Percentiles rank a stretch among this genome's conserved stretches.
phyloP scores from a whole-genome alignment of 2,888 invertebrate species.

The Therioaphis trifolii region DNA sequence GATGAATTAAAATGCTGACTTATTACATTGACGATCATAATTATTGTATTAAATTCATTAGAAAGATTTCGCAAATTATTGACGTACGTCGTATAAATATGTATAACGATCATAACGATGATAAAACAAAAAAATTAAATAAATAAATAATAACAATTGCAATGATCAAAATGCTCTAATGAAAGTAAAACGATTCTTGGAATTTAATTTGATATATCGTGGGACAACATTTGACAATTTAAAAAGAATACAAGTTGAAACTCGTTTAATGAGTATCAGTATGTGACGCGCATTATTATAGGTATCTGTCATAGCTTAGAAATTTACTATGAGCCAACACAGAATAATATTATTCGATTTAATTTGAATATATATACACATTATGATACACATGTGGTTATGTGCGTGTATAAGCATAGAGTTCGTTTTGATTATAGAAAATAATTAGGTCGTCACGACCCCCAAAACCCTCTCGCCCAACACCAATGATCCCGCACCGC shows the following conservation, averaged over 20 bases:
- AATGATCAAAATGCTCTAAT: too few relatives aligned
- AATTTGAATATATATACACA: background rate
- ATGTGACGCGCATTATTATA: background rate
- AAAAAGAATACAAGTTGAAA: background rate
- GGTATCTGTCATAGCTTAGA: background rate
- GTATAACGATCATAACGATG: too few relatives aligned
- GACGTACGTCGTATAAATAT: too few relatives aligned
- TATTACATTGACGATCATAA: too few relatives aligned
- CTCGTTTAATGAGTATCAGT: slow-evolving; percentile 13
- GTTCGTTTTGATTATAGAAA: slow-evolving; percentile 38
- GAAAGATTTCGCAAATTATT: too few relatives aligned
- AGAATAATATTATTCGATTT: background rate
- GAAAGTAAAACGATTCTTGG: background rate
- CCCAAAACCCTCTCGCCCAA: slow-evolving; percentile 36
- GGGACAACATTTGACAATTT: slow-evolving; percentile 20
- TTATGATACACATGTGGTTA: too few relatives aligned
- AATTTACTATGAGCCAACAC: background rate
- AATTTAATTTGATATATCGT: background rate
- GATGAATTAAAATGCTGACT: too few relatives aligned
- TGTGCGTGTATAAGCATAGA: background rate
- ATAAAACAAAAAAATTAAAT: too few relatives aligned
- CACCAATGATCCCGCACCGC: background rate
- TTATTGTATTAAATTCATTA: too few relatives aligned
- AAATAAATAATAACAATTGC: too few relatives aligned
- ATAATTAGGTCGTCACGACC: slow-evolving; percentile 58